These are phyloP conservation scores for western clawed frog (Xenopus tropicalis) DNA, from an alignment of 2,113 vertebrate species.

Conservation along the genomic window UCB_Xtro_10.0 CM004450.2:62566001-62566500, in stretches of 20 bases:
- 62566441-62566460: no score
- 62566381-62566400: no score
- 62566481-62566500: no score
- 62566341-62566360: no score
- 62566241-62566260: background rate
- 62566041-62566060: slow-evolving; percentile 3
- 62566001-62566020: slow-evolving; percentile 1
- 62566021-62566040: background rate
- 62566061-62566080: slow-evolving; percentile 14
- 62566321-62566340: background rate
- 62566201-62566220: background rate
- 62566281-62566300: background rate
- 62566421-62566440: no score
- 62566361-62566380: no score
- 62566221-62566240: background rate
- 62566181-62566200: slow-evolving; percentile 12
- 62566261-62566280: background rate
- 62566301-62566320: background rate
- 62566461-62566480: no score
- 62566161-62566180: background rate
- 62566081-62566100: slow-evolving; percentile 12
- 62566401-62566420: no score
- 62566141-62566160: slow-evolving; percentile 1
- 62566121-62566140: background rate
- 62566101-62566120: slow-evolving; percentile 16